Percentiles rank a stretch among this genome's conserved stretches.
These are phyloP conservation scores for Microchrysa polita DNA, from an alignment of 2,888 invertebrate species.

Conservation along the genomic window DNA sequence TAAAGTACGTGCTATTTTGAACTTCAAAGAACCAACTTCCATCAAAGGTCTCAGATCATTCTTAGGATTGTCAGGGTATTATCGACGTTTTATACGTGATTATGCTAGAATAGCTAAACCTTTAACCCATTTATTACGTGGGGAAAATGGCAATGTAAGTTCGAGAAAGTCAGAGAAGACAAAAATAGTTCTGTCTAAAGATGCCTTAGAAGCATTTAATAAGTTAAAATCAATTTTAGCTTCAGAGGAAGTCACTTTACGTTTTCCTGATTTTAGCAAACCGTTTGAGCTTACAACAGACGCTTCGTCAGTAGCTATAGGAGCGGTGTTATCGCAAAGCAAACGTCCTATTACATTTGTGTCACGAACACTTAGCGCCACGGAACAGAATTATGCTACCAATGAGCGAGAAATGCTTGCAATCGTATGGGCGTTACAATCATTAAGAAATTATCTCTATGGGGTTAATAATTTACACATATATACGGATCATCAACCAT, in stretches of 20 bases:
- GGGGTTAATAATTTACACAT: constrained; percentile 53
- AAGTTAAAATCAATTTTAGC: neutral
- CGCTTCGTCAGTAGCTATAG: neutral
- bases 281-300: constrained; percentile 56
- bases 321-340: neutral
- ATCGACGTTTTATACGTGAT: constrained; percentile 10
- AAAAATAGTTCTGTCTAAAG: neutral
- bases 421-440: constrained; percentile 31
- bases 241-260: neutral
- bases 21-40: neutral
- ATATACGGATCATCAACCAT: neutral
- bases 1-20: neutral
- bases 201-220: neutral
- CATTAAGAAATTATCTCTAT: constrained; percentile 59
- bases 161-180: neutral
- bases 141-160: neutral
- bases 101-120: constrained; percentile 12
- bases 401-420: constrained; percentile 4
- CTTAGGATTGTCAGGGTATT: constrained; percentile 11
- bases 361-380: neutral
- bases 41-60: neutral
- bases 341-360: constrained; percentile 1
- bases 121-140: neutral
- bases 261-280: constrained; percentile 50
- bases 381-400: constrained; percentile 7